These are phyloP conservation scores for Drosophila dives DNA, from an alignment of 2,888 invertebrate species.

Conservation along the genomic window DNA sequence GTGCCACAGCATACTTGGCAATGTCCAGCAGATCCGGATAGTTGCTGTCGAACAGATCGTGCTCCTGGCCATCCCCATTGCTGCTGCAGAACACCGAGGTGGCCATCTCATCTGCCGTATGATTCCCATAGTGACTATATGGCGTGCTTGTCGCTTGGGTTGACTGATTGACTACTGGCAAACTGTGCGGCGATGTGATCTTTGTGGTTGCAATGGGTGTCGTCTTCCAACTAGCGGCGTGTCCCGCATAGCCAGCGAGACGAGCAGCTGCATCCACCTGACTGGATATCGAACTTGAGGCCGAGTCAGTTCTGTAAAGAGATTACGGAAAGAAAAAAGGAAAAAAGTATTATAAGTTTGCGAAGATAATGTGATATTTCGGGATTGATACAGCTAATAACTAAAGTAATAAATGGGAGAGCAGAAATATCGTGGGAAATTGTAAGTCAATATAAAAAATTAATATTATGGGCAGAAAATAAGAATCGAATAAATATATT, in stretches of 20 bases:
- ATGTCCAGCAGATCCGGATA: slow-evolving; percentile 84
- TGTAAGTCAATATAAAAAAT: background rate
- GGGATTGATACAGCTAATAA: background rate
- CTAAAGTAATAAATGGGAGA: background rate
- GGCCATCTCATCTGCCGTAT: slow-evolving; percentile 76
- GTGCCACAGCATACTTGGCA: slow-evolving; percentile 83
- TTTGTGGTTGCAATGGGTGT: slow-evolving; percentile 81
- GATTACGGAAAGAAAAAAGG: background rate
- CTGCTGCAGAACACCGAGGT: slow-evolving; percentile 83
- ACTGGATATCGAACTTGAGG: slow-evolving; percentile 87
- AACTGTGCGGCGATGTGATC: slow-evolving; percentile 81
- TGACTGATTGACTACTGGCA: slow-evolving; percentile 32
- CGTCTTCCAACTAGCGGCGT: slow-evolving; percentile 76
- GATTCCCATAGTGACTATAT: slow-evolving; percentile 61
- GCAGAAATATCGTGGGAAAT: background rate
- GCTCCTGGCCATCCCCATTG: slow-evolving; percentile 84
- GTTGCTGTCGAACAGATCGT: slow-evolving; percentile 84
- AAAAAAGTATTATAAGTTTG: background rate
- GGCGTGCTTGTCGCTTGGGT: slow-evolving; percentile 26
- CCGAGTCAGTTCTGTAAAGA: slow-evolving; percentile 85
- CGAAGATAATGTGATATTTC: background rate
- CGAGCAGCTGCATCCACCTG: slow-evolving; percentile 84
- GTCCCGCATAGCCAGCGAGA: slow-evolving; percentile 67
- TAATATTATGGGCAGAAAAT: background rate
- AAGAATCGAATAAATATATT: background rate